Base-by-base conservation (phyloP, 2,113 vertebrate genomes). In the Pseudolaguvia tuberculata region DNA sequence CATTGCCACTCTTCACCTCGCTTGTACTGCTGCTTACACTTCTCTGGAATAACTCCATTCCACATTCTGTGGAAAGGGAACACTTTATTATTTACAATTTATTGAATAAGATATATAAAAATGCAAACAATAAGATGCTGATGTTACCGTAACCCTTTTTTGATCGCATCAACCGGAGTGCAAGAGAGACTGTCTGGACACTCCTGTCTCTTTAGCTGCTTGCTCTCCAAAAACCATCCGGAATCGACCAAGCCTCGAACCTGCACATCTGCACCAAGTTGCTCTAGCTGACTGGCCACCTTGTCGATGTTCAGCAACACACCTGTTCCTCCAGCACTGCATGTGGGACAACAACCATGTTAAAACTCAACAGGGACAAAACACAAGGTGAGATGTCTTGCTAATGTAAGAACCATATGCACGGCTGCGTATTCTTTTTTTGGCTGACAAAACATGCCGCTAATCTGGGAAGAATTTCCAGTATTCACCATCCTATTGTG, bases 241-340 rank as follows among this genome's bases (percentile, higher is more conserved):
- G 92, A 93, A 79, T 94, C 92, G 23, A 93, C 92, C 20, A 93
- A 85, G 5, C 92, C 92, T 56, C 92, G 87, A 25, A 94, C 92
- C 82, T 92, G 92, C 62, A 88, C 85, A 61, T 93, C 90, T 0
- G 87, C 87, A 10, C 91, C 90, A 0, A 92, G 83, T 81, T 90
- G 89, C 80, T 85, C 85, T 78, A 93, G 83, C 70, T 92, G 91
- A 79, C 77, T 83, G 51, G 92, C 89, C 69, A 92, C 89, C 67
- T 89, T 87, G 72, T 92, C 92, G 13, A 94, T 88, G 84, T 94
- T 93, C 57, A 94, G 84, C 80, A 94, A 80, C 57, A 94, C 92
- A 70, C 93, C 93, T 69, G 90, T 93, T 45, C 91, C 93, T 0
- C 93, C 93, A 53, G 93, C 92, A 52, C 93, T 93, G 83, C 27